Evolutionary conservation across 2,888 invertebrate species (phyloP).

Genomic region (Caradrina kadenii): DNA sequence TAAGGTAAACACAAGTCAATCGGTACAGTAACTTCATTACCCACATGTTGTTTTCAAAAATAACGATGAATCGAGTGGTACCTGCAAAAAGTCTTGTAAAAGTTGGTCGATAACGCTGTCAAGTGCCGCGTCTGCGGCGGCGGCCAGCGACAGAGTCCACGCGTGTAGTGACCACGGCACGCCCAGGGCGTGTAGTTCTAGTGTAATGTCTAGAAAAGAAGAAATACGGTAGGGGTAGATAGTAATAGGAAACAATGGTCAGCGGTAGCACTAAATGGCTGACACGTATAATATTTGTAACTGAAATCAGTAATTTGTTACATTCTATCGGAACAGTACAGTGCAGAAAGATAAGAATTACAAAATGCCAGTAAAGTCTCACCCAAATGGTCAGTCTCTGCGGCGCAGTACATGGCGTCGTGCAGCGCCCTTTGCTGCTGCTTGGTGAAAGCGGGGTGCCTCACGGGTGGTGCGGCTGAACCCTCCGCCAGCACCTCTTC

Average conservation of each 20-base stretch:
- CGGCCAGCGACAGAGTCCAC: slow-evolving; percentile 97
- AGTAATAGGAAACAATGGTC: background rate
- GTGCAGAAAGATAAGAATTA: background rate
- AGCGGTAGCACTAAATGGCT: background rate
- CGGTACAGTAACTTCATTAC: background rate
- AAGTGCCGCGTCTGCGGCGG: slow-evolving; percentile 95
- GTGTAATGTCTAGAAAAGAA: slow-evolving; percentile 93
- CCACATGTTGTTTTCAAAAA: background rate
- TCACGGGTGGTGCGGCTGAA: slow-evolving; percentile 83
- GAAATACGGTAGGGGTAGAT: background rate
- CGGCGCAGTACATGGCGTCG: slow-evolving; percentile 98
- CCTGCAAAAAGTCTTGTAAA: slow-evolving; percentile 96
- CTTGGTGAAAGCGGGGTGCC: slow-evolving; percentile 92
- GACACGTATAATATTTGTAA: background rate
- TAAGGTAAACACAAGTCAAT: slow-evolving; percentile 35
- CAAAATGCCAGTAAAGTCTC: slow-evolving; percentile 22
- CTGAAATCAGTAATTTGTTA: background rate
- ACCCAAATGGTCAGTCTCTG: slow-evolving; percentile 97
- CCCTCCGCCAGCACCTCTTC: slow-evolving; percentile 98
- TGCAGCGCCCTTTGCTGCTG: slow-evolving; percentile 96
- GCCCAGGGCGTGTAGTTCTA: slow-evolving; percentile 96
- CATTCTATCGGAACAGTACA: too few species aligned
- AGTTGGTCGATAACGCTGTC: slow-evolving; percentile 97
- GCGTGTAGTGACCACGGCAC: slow-evolving; percentile 98
- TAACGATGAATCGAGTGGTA: slow-evolving; percentile 44